These are phyloP conservation scores for Brachirus orientalis DNA, from an alignment of 2,113 vertebrate species.

Conservation along the genomic window DNA sequence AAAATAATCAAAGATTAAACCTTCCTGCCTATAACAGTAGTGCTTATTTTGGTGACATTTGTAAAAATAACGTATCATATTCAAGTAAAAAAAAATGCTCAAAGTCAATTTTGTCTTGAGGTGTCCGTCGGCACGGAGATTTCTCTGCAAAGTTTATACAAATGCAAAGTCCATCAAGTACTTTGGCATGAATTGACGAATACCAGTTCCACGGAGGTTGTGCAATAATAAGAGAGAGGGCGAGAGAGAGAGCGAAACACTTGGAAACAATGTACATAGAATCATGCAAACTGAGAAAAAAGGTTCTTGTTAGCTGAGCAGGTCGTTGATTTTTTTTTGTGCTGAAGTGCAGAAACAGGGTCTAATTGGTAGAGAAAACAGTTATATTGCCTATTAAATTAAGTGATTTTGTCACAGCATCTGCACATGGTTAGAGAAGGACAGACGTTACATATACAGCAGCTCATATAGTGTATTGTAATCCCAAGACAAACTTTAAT, in stretches of 20 bases:
- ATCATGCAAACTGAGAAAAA: conserved; percentile 1
- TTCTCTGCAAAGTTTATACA: not conserved
- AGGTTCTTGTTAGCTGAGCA: conserved; percentile 14
- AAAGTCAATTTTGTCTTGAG: no score
- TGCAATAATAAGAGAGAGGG: conserved; percentile 11
- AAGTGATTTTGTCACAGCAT: conserved; percentile 56
- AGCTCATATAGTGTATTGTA: conserved; percentile 44
- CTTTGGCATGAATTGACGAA: not conserved
- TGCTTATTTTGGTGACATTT: no score
- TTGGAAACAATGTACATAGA: conserved; percentile 9
- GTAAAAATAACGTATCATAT: no score
- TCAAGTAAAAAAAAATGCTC: no score
- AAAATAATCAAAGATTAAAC: no score
- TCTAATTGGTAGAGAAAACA: conserved; percentile 38
- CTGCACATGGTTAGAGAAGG: conserved; percentile 64
- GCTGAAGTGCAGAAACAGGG: conserved; percentile 21
- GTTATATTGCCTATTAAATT: conserved; percentile 33
- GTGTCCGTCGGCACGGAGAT: not conserved
- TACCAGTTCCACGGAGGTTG: not conserved
- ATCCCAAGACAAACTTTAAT: conserved; percentile 46
- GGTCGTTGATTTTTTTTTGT: conserved; percentile 7
- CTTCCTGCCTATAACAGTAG: no score
- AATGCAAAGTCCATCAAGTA: not conserved
- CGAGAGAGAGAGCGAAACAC: not conserved
- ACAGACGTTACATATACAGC: conserved; percentile 67